These are phyloP conservation scores for Hyposoter didymator DNA, from an alignment of 2,888 invertebrate genomes.

Conservation along the genomic window DNA sequence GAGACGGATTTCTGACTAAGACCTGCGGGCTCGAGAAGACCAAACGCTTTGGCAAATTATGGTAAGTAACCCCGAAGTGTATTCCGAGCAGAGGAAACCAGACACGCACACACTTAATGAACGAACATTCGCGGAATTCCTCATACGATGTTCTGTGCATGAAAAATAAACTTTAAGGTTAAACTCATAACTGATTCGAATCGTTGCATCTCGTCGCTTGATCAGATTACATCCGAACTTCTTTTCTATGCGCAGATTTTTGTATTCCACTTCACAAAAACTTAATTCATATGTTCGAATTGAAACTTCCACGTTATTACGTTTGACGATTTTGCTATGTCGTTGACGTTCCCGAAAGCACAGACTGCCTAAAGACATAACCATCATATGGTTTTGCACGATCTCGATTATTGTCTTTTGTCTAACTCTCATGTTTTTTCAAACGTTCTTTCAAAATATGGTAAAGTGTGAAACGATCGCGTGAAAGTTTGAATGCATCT, in stretches of 20 bases:
- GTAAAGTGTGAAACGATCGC: neutral
- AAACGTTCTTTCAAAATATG: neutral
- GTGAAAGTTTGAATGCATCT: neutral
- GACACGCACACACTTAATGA: conserved; percentile 33
- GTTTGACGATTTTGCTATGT: no score
- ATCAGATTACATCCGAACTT: neutral
- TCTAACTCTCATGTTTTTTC: no score
- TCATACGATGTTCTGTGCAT: neutral
- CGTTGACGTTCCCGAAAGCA: no score
- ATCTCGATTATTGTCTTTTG: no score
- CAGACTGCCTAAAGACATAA: no score
- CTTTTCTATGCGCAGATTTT: neutral
- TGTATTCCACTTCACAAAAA: no score
- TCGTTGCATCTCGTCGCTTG: neutral
- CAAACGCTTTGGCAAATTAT: conserved; percentile 53
- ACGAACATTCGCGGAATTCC: neutral
- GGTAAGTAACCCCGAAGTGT: conserved; percentile 38
- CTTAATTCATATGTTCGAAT: no score
- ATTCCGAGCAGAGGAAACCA: conserved; percentile 39
- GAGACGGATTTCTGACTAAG: conserved; percentile 19
- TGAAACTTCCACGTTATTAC: no score
- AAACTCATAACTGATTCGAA: neutral
- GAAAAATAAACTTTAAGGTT: neutral
- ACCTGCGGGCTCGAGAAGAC: conserved; percentile 21
- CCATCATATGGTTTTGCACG: no score